These are phyloP conservation scores for Valencia hispanica DNA, from an alignment of 2,797 vertebrate genomes.

Conservation along the genomic window DNA sequence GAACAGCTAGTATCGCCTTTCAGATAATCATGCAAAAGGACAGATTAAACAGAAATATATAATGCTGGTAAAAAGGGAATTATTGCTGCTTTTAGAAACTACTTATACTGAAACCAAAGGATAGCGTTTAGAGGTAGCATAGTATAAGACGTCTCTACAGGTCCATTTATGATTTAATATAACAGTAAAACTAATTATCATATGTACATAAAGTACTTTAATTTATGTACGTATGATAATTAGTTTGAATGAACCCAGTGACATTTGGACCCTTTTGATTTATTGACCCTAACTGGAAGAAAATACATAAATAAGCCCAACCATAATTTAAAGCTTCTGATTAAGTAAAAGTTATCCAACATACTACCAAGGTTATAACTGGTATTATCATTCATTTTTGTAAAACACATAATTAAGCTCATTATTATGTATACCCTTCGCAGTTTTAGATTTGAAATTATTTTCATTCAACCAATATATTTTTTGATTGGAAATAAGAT, in stretches of 20 bases:
- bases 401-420: not conserved
- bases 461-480: not conserved
- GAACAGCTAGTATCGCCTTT: conserved; percentile 33
- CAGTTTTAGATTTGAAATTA: not conserved
- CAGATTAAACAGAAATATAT: conserved; percentile 31
- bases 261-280: not conserved
- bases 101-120: not conserved
- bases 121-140: not conserved
- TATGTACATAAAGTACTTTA: not conserved
- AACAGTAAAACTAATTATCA: too few species aligned
- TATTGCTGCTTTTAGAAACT: not conserved
- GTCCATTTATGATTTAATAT: not conserved
- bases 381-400: not conserved
- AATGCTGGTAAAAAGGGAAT: conserved; percentile 7
- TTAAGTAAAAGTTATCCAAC: not conserved
- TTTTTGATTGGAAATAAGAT: not conserved
- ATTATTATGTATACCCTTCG: not conserved
- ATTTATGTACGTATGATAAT: not conserved
- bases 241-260: not conserved
- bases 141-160: not conserved
- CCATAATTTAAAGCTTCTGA: not conserved
- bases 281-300: not conserved
- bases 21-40: conserved; percentile 22
- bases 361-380: not conserved
- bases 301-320: not conserved